phyloP scores from a whole-genome alignment of 1,140 invertebrate species.

The Venustaconcha ellipsiformis region DNA sequence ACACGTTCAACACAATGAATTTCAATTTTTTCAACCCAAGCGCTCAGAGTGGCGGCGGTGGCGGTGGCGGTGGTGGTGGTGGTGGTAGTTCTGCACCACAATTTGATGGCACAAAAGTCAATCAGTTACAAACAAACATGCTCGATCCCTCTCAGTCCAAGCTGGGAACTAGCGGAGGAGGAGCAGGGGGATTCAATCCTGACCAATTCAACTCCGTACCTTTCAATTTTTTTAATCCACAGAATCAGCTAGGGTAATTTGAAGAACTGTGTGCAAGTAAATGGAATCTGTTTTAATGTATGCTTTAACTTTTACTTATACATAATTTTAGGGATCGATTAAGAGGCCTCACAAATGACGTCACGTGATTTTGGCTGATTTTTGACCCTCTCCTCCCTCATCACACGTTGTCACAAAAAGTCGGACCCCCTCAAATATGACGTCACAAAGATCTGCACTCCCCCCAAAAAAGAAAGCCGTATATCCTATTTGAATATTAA shows the following conservation, averaged over 20 bases:
- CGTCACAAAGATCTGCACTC: no score
- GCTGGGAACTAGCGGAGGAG: slow-evolving; percentile 31
- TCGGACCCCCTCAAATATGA: no score
- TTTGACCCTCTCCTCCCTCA: no score
- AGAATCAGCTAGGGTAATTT: slow-evolving; percentile 1
- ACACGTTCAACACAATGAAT: slow-evolving; percentile 10
- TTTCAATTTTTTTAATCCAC: slow-evolving; percentile 43
- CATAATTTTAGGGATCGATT: no score
- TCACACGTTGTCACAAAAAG: no score
- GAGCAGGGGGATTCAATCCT: slow-evolving; percentile 30
- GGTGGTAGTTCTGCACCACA: slow-evolving; percentile 17
- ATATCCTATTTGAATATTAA: no score
- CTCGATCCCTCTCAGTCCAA: slow-evolving; percentile 31
- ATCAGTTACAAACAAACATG: slow-evolving; percentile 32
- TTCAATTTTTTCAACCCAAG: slow-evolving; percentile 26
- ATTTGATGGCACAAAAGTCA: slow-evolving; percentile 33
- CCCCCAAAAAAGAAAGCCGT: no score
- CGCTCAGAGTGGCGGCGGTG: background rate
- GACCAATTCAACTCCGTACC: slow-evolving; percentile 37
- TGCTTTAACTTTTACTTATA: no score
- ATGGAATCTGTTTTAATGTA: no score
- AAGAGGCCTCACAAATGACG: no score
- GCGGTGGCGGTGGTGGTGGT: background rate
- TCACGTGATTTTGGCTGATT: no score
- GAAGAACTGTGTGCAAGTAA: no score